phyloP scores from a whole-genome alignment of 2,113 vertebrate genomes.

The Apus apus region DNA sequence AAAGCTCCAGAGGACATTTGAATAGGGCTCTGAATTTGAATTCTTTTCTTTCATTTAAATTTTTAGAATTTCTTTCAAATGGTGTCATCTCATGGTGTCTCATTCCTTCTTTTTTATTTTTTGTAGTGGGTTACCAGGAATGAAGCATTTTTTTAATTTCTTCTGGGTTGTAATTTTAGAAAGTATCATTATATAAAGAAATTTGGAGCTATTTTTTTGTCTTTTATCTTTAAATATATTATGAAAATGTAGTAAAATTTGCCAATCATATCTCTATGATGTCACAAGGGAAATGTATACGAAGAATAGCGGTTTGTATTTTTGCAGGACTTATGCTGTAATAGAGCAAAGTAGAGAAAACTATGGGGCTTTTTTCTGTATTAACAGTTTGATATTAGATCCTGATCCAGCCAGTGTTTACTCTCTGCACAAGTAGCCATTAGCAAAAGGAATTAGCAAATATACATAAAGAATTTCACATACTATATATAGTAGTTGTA shows the following conservation, averaged over 20 bases:
- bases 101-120: not conserved
- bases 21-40: slow-evolving; percentile 37
- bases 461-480: not conserved
- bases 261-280: not conserved
- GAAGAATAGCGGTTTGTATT: not conserved
- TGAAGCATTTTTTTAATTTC: not conserved
- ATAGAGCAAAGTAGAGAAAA: not conserved
- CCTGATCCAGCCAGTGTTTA: not conserved
- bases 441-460: not conserved
- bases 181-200: slow-evolving; percentile 4
- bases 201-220: not conserved
- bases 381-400: not conserved
- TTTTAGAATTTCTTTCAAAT: slow-evolving; percentile 6
- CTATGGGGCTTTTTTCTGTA: not conserved
- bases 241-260: slow-evolving; percentile 28
- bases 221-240: not conserved
- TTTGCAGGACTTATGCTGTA: not conserved
- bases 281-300: not conserved
- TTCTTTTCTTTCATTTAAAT: slow-evolving; percentile 40
- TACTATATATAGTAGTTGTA: not conserved
- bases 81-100: not conserved
- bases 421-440: not conserved
- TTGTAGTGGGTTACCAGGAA: not conserved
- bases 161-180: not conserved
- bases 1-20: slow-evolving; percentile 35